Base-by-base conservation (phyloP, 2,797 vertebrate genomes). In the Phataginus tetradactyla region DNA sequence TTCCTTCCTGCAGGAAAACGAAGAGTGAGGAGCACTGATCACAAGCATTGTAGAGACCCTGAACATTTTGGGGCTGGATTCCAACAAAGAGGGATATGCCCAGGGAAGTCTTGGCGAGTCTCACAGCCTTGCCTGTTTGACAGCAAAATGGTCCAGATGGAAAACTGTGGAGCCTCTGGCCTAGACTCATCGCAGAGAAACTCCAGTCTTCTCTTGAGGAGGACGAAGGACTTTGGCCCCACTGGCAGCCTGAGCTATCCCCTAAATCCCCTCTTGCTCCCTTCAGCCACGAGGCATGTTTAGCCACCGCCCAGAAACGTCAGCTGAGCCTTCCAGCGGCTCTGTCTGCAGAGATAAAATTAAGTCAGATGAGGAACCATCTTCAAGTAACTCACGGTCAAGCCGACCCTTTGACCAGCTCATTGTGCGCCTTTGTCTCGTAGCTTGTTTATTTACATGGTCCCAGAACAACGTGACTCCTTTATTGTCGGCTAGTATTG, bases 391-490 rank as follows among this genome's bases (percentile, higher is more conserved):
- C 55, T 42, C 64, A 12, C 0, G 0, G 42, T 51, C 7, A 3
- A 75, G 37, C 21, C 6, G 51, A 69, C n/a, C 29, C 27, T 23
- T 34, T 72, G 51, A 53, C n/a, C 75, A 53, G 17, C 51, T 78
- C 37, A 13, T 63, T 37, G 42, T 17, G 37, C n/a, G 27, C 23
- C 84, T 18, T 71, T 20, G 77, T 32, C 55, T 37, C 18, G 8
- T 23, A 53, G 51, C 23, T 59, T 69, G 21, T 71, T 53, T 59
- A 51, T 37, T 63, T 23, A 66, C 1, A 6, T 0, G 1, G n/a
- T 84, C 17, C 53, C 63, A 57, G 83, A 94, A 87, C 42, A 57
- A 29, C 4, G 39, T 78, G 71, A 78, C 39, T 72, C 53, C 81
- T n/a, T 81, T 21, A 63, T 42, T 10, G 23, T 32, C 37, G 39